Evolutionary conservation across 2,888 invertebrate genomes (phyloP).

Genomic region (Drosophila ezoana): DNA sequence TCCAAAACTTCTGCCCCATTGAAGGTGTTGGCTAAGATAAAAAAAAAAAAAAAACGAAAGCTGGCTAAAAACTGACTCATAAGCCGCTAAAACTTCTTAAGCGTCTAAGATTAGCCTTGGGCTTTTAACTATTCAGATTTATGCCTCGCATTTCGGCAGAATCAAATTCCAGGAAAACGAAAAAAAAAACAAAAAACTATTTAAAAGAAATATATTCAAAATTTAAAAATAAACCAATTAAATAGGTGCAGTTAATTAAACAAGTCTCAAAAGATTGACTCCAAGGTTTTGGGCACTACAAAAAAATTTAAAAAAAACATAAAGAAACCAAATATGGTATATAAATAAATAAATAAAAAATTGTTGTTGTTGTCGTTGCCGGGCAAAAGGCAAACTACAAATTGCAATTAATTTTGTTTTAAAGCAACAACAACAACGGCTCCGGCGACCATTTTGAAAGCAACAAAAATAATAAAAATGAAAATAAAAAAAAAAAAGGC

Average conservation of each 20-base stretch:
- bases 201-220: conserved; percentile 14
- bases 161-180: conserved; percentile 37
- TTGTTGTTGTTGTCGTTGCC: conserved; percentile 12
- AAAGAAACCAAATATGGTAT: too few species aligned
- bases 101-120: conserved; percentile 17
- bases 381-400: conserved; percentile 50
- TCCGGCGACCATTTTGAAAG: conserved; percentile 73
- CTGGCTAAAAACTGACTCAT: conserved; percentile 10
- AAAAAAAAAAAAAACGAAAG: too few species aligned
- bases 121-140: conserved; percentile 11
- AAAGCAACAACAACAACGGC: conserved; percentile 25
- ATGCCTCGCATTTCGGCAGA: conserved; percentile 2
- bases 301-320: conserved; percentile 4
- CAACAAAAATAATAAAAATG: conserved; percentile 23
- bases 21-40: too few species aligned
- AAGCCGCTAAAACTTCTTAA: conserved; percentile 9
- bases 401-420: conserved; percentile 73
- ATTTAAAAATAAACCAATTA: conserved; percentile 12
- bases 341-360: not conserved
- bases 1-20: too few species aligned
- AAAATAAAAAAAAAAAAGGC: conserved; percentile 6
- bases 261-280: conserved; percentile 14
- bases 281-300: conserved; percentile 50
- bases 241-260: conserved; percentile 67
- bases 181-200: conserved; percentile 3